A percentile compares a stretch with the other conserved stretches of the same genome.
Evolutionary conservation across 2,888 invertebrate species (phyloP).

Genomic region (Onchidella celtica): DNA sequence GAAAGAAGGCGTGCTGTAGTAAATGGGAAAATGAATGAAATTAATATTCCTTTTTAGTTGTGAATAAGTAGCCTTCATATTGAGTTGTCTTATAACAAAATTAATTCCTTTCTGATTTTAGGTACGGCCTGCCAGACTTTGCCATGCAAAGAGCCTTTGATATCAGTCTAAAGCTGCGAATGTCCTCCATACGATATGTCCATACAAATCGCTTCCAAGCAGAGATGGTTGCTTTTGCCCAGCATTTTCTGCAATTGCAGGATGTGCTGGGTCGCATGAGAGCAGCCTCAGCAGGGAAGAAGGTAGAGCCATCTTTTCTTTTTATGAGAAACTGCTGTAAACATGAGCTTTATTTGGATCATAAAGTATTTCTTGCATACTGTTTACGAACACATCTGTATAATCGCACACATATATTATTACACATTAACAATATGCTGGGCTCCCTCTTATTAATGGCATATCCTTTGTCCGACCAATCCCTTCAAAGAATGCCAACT

Average conservation of each 20-base stretch:
- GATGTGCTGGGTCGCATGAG: conserved; percentile 87
- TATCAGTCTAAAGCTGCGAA: conserved; percentile 87
- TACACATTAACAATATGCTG: too few species aligned
- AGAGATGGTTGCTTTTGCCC: conserved; percentile 92
- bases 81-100: too few species aligned
- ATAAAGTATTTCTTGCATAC: background rate
- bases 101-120: conserved; percentile 56
- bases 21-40: too few species aligned
- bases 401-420: too few species aligned
- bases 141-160: conserved; percentile 83
- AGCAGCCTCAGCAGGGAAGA: conserved; percentile 83
- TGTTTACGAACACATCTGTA: background rate
- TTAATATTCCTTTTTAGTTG: too few species aligned
- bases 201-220: conserved; percentile 96
- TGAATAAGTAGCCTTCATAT: too few species aligned
- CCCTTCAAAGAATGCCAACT: too few species aligned
- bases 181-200: conserved; percentile 95
- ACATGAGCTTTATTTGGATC: background rate
- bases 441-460: too few species aligned
- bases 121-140: conserved; percentile 83
- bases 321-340: background rate
- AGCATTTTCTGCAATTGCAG: conserved; percentile 89
- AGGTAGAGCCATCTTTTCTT: too few species aligned
- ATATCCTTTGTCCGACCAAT: too few species aligned
- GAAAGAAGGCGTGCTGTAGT: too few species aligned